phyloP scores from a whole-genome alignment of 2,888 invertebrate species.

The Perizoma affinitatum region DNA sequence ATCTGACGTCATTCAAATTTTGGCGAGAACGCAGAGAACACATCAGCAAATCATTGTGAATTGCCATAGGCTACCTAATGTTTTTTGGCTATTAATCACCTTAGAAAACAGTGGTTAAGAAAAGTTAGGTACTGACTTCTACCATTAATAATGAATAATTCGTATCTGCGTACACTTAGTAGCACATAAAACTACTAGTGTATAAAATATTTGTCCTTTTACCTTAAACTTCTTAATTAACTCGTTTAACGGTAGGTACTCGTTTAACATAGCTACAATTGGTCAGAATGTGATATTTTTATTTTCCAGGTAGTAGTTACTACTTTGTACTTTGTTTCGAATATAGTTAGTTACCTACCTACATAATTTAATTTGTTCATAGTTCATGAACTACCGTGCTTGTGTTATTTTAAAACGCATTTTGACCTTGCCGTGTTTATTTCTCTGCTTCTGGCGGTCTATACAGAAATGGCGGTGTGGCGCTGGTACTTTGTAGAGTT shows the following conservation, averaged over 20 bases:
- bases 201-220: too few relatives aligned
- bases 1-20: constrained; percentile 78
- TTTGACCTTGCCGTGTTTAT: constrained; percentile 35
- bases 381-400: constrained; percentile 18
- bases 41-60: constrained; percentile 79
- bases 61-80: constrained; percentile 82
- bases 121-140: constrained; percentile 78
- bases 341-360: not conserved
- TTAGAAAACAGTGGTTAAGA: constrained; percentile 79
- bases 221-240: constrained; percentile 53
- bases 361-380: not conserved
- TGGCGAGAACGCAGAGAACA: constrained; percentile 68
- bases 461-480: constrained; percentile 62
- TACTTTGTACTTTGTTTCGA: not conserved
- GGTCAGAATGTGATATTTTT: too few relatives aligned
- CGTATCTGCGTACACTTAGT: constrained; percentile 64
- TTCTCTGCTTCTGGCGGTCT: constrained; percentile 46
- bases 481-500: constrained; percentile 17
- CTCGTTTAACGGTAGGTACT: constrained; percentile 80
- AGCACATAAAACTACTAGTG: not conserved
- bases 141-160: constrained; percentile 71
- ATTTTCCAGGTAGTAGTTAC: not conserved
- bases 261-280: constrained; percentile 54
- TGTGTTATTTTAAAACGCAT: constrained; percentile 18
- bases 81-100: constrained; percentile 66